Evolutionary conservation across 1,140 invertebrate genomes (phyloP).

Genomic region (Cyclina sinensis): DNA sequence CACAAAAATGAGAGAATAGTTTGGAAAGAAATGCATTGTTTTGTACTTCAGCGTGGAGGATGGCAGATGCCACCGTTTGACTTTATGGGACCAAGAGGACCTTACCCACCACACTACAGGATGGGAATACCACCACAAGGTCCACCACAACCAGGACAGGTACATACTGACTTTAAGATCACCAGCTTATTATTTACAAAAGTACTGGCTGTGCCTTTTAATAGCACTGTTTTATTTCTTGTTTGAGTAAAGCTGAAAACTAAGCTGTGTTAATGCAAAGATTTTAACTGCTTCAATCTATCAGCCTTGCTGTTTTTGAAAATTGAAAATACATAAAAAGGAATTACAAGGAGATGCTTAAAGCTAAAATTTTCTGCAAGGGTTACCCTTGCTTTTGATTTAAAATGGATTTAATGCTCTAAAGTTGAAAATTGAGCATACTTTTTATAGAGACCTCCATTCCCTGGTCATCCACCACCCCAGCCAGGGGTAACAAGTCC

Average conservation of each 20-base stretch:
- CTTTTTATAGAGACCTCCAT: conserved; percentile 70
- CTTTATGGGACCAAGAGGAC: conserved; percentile 82
- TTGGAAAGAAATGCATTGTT: neutral
- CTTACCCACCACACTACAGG: conserved; percentile 78
- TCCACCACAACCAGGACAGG: conserved; percentile 54
- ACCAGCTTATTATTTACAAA: too few relatives aligned
- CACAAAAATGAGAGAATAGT: too few relatives aligned
- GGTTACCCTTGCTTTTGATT: neutral
- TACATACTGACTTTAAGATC: too few relatives aligned
- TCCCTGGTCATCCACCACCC: conserved; percentile 60
- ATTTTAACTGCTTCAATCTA: too few relatives aligned
- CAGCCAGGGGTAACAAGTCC: conserved; percentile 54
- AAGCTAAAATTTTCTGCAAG: neutral
- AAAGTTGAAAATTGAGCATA: too few relatives aligned
- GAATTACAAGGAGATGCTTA: too few relatives aligned
- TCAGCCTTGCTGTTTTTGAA: too few relatives aligned
- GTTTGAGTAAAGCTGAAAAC: too few relatives aligned
- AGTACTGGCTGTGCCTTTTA: too few relatives aligned
- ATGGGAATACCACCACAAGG: conserved; percentile 78
- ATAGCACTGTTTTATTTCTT: too few relatives aligned
- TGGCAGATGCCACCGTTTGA: conserved; percentile 83
- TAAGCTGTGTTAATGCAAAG: too few relatives aligned
- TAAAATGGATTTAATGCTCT: neutral
- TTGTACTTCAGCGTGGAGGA: conserved; percentile 54
- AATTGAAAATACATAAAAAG: too few relatives aligned